Percentiles rank a stretch among this genome's conserved stretches.
phyloP scores from a whole-genome alignment of 2,113 vertebrate species.

The Cynocephalus volans region DNA sequence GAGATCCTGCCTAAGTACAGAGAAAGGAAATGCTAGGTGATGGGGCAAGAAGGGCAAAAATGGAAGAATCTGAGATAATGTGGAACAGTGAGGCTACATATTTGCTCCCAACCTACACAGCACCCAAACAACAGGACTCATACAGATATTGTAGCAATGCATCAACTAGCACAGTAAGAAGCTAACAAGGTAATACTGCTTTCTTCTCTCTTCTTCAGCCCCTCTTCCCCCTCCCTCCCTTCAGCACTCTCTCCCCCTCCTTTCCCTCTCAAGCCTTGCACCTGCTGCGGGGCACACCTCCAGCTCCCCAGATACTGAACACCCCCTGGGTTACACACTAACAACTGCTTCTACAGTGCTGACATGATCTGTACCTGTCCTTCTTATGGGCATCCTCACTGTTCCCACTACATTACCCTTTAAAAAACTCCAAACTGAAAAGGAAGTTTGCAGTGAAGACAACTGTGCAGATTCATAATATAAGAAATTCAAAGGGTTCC shows the following conservation, averaged over 20 bases:
- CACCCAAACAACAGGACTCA: neutral
- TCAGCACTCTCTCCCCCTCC: neutral
- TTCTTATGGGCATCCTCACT: conserved; percentile 3
- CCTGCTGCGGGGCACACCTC: neutral
- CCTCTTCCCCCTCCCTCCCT: neutral
- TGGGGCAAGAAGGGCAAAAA: neutral
- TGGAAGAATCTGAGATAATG: neutral
- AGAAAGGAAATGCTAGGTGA: neutral
- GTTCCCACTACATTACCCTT: neutral
- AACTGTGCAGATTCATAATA: neutral
- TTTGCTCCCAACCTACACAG: neutral
- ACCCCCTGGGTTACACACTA: neutral
- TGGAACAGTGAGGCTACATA: neutral
- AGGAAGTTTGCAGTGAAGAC: conserved; percentile 25
- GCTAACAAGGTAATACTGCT: neutral
- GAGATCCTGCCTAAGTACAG: neutral
- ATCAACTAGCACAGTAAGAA: neutral
- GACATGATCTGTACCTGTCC: neutral
- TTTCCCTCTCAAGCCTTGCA: neutral
- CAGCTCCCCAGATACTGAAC: neutral
- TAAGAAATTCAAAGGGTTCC: conserved; percentile 26
- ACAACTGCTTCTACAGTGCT: neutral
- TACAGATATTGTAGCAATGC: neutral
- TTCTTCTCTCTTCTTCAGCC: neutral
- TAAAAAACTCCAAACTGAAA: neutral